These are phyloP conservation scores for Marasmarcha lunaedactyla DNA, from an alignment of 2,888 invertebrate species.

Conservation along the genomic window DNA sequence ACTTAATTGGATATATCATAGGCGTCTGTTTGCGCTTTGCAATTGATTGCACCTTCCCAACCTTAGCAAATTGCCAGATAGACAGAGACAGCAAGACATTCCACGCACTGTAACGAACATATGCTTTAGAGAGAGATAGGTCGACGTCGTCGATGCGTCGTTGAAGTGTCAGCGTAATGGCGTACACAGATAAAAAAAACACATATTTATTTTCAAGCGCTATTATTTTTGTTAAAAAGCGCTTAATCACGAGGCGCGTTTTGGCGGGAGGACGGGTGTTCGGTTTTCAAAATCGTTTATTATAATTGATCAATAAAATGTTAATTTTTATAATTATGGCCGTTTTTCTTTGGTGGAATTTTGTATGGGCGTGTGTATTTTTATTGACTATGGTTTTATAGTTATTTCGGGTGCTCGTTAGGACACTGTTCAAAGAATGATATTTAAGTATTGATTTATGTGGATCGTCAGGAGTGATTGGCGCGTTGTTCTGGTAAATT, in stretches of 20 bases:
- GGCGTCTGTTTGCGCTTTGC: slow-evolving; percentile 70
- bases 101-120: neutral
- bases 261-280: slow-evolving; percentile 25
- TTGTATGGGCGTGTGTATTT: slow-evolving; percentile 5
- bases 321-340: slow-evolving; percentile 44
- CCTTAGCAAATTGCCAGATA: slow-evolving; percentile 57
- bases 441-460: too few species aligned
- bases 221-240: slow-evolving; percentile 55
- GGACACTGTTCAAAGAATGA: neutral
- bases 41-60: slow-evolving; percentile 71
- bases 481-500: too few species aligned
- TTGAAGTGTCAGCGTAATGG: slow-evolving; percentile 33
- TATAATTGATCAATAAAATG: slow-evolving; percentile 56
- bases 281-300: slow-evolving; percentile 44
- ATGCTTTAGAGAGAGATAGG: slow-evolving; percentile 22
- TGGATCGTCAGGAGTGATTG: too few species aligned
- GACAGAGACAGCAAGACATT: slow-evolving; percentile 27
- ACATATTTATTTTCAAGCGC: slow-evolving; percentile 46
- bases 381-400: neutral
- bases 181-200: slow-evolving; percentile 25
- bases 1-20: slow-evolving; percentile 71
- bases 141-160: slow-evolving; percentile 9
- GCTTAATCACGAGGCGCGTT: slow-evolving; percentile 42
- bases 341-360: slow-evolving; percentile 23
- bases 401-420: slow-evolving; percentile 5